A percentile compares a stretch with the other conserved stretches of the same genome.
phyloP scores from a whole-genome alignment of 1,140 invertebrate species.

The Drosophila sulfurigaster region DNA sequence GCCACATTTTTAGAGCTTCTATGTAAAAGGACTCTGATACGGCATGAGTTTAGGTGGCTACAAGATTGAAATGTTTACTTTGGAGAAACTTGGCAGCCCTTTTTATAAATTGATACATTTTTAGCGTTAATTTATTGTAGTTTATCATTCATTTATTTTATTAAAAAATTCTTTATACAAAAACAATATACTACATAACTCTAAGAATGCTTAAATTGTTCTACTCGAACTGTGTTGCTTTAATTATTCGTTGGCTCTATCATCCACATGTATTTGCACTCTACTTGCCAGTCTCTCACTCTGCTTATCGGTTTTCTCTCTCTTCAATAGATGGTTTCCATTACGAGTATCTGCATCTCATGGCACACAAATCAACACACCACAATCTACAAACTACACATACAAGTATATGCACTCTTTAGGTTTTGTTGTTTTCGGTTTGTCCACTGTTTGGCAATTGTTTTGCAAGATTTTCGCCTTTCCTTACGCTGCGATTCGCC shows the following conservation, averaged over 20 bases:
- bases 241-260: neutral
- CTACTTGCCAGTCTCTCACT: neutral
- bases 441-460: conserved; percentile 53
- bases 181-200: no score
- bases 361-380: conserved; percentile 29
- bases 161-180: no score
- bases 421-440: conserved; percentile 24
- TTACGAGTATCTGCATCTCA: conserved; percentile 28
- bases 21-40: neutral
- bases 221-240: no score
- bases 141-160: no score
- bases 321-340: conserved; percentile 20
- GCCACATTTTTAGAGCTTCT: neutral
- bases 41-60: neutral
- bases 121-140: no score
- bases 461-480: conserved; percentile 43
- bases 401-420: conserved; percentile 32
- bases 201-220: no score
- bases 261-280: conserved; percentile 12
- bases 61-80: neutral
- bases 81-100: no score
- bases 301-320: conserved; percentile 2
- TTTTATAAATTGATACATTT: no score
- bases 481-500: conserved; percentile 14
- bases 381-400: conserved; percentile 22